Percentiles rank a stretch among this genome's conserved stretches.
Conservation (phyloP, 2,888 invertebrate species). For the Erebia aethiops region DNA sequence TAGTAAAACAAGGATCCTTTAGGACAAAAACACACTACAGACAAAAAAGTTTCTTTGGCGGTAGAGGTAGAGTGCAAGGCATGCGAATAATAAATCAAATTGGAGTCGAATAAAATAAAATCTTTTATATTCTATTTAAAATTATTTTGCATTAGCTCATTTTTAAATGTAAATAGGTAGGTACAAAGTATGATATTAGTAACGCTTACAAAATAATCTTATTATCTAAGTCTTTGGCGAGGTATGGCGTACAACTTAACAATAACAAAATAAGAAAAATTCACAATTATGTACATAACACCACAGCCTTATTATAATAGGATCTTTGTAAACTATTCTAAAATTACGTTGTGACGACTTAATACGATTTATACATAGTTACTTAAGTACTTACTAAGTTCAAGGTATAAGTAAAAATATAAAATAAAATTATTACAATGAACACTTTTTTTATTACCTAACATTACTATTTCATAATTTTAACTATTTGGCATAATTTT, state of each 20-base stretch:
- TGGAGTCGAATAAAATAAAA: background rate
- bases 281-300: slow-evolving; percentile 77
- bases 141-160: background rate
- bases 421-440: slow-evolving; percentile 17
- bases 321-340: slow-evolving; percentile 61
- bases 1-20: too few relatives aligned
- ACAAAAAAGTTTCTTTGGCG: too few relatives aligned
- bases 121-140: background rate
- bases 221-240: slow-evolving; percentile 23
- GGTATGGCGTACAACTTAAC: slow-evolving; percentile 25
- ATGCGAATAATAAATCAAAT: background rate
- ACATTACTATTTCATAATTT: background rate
- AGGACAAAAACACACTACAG: too few relatives aligned
- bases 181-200: background rate
- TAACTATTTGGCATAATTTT: background rate
- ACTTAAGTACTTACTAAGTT: slow-evolving; percentile 38
- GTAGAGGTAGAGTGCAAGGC: too few relatives aligned
- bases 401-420: slow-evolving; percentile 15
- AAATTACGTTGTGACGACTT: slow-evolving; percentile 44
- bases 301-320: slow-evolving; percentile 63
- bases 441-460: slow-evolving; percentile 18
- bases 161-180: too few relatives aligned
- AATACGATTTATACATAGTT: slow-evolving; percentile 29
- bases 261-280: slow-evolving; percentile 42
- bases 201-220: background rate